phyloP scores from a whole-genome alignment of 2,113 vertebrate species.

The Neoarius graeffei region DNA sequence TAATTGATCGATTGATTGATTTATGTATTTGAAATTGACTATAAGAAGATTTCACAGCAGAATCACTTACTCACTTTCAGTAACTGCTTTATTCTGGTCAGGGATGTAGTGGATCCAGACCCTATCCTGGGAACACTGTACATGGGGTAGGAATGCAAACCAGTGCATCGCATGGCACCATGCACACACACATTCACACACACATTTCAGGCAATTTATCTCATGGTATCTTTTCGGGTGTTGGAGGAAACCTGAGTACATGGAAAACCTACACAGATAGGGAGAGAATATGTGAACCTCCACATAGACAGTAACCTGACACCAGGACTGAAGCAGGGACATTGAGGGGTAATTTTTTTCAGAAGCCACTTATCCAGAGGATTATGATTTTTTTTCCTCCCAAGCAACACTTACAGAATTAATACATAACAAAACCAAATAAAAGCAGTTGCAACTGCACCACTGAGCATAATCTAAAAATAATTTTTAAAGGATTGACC shows the following conservation, averaged over 20 bases:
- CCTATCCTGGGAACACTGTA: no score
- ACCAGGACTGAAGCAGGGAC: not conserved
- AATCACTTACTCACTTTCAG: not conserved
- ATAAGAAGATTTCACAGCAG: not conserved
- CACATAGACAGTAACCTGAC: not conserved
- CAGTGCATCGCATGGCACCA: not conserved
- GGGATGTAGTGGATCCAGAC: no score
- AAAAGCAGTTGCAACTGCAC: not conserved
- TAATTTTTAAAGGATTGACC: constrained; percentile 12
- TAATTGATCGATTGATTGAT: no score
- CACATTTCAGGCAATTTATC: not conserved
- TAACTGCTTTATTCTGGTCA: no score
- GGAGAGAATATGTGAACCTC: not conserved
- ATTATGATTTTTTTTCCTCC: not conserved
- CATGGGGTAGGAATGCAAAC: no score
- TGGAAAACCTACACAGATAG: not conserved
- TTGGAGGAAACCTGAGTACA: not conserved
- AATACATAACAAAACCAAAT: not conserved
- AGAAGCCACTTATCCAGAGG: not conserved
- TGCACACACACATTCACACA: not conserved
- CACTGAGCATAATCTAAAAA: constrained; percentile 22
- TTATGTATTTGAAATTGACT: no score
- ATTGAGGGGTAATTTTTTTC: not conserved
- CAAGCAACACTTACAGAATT: not conserved
- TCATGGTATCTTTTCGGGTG: not conserved